Evolutionary conservation across 2,888 invertebrate genomes (phyloP), one percentile per base, ranked within the genome.

Genomic region (Leptinotarsa juncta): DNA sequence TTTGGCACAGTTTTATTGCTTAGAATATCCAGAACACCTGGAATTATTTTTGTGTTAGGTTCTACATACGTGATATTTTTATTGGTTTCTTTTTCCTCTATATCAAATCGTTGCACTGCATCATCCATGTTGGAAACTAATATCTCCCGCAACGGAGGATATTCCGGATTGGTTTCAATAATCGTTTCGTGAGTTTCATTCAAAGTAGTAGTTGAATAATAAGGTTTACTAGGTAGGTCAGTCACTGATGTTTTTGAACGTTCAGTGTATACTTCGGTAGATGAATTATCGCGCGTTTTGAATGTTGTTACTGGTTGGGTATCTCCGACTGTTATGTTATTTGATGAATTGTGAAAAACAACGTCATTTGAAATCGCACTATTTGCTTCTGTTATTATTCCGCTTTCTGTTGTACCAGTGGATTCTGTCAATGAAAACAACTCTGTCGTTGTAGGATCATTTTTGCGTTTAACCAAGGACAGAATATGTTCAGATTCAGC

Each of bases 101-200:
- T 77, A 48, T 80, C 79, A 10, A 79, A 78, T 69, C 80, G 80
- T 32, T 81, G 79, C 23, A 78, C 77, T 3, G 77, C 71, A 23
- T 78, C 81, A 49, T 82, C 82, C n/a, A 76, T 78, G 62, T 82
- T 81, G 7, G 81, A 81, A 75, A 88, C 89, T 82, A 90, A 89
- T 71, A 90, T 88, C 74, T 90, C 90, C 4, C 89, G 89, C 72
- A 90, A 84, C 1, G 89, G 89, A 2, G 90, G 90, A 84, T 90
- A 90, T 3, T 90, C 90, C 0, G 90, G 90, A 84, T 90, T 90
- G 75, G 84, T 83, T 72, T 86, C 86, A 5, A 81, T 76, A 50
- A 82, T 71, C 67, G 79, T 20, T 3, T 73, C 71, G 48, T 77
- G 68, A 14, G 26, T 26, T 15, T 18, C 18, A n/a, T 65, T 80